Evolutionary conservation across 53 echinoderm and acorn worm species (phyloP).

Genomic region (Actinopyga echinites): DNA sequence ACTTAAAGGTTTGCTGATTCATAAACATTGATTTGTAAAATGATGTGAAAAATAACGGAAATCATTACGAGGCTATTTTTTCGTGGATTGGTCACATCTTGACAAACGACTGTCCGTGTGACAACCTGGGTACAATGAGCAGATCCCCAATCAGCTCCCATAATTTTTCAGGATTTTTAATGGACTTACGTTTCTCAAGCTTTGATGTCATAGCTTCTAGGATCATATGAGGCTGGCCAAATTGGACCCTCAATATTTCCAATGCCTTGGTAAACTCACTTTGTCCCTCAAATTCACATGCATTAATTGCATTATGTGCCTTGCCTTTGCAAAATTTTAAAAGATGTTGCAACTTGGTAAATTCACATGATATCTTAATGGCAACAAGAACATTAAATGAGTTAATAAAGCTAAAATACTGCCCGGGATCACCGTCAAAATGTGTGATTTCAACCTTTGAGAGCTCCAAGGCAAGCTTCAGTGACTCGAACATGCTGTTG

Average conservation of each 20-base stretch:
- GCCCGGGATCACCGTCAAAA: constrained; percentile 15
- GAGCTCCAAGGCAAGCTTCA: constrained; percentile 28
- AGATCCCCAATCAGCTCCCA: constrained; percentile 5
- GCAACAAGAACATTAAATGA: constrained; percentile 3
- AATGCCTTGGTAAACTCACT: constrained; percentile 9
- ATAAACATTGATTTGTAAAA: too few relatives aligned
- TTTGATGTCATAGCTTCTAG: constrained; percentile 21
- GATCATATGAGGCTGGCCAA: constrained; percentile 22
- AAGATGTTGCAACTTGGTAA: not conserved
- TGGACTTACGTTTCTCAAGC: not conserved
- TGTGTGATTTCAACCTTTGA: constrained; percentile 2
- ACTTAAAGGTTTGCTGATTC: too few relatives aligned
- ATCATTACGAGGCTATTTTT: too few relatives aligned
- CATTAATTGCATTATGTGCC: constrained; percentile 21
- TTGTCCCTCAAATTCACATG: constrained; percentile 14
- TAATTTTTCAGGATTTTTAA: not conserved
- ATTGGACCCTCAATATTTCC: constrained; percentile 1
- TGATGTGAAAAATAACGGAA: too few relatives aligned
- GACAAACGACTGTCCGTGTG: too few relatives aligned
- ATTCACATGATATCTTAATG: constrained; percentile 5
- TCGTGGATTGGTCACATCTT: too few relatives aligned
- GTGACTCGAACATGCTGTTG: not conserved
- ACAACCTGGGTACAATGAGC: too few relatives aligned
- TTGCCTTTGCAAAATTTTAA: constrained; percentile 36
- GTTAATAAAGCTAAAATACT: constrained; percentile 14